Evolutionary conservation across 2,797 vertebrate species (phyloP).

Genomic region (Ara ararauna): DNA sequence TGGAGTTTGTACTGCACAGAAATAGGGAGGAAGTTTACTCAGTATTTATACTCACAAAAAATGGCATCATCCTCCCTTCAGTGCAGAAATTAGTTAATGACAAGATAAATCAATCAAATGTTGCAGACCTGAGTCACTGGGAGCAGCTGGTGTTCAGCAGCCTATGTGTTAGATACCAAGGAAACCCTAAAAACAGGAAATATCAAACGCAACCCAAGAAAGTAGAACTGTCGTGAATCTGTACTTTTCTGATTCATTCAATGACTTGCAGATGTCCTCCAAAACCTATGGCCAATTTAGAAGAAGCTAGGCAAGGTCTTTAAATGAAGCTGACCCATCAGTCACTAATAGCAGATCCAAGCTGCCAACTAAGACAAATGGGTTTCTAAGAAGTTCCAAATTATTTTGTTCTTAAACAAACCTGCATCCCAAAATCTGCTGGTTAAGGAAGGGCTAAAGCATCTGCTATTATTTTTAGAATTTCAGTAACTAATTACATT

Average conservation of each 20-base stretch:
- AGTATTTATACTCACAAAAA: constrained; percentile 50
- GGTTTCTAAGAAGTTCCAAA: constrained; percentile 41
- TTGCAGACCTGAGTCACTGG: constrained; percentile 74
- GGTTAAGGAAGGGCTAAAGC: constrained; percentile 19
- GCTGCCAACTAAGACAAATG: not conserved
- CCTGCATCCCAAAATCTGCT: not conserved
- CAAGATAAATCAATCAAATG: constrained; percentile 79
- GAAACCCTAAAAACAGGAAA: constrained; percentile 86
- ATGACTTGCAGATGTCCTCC: constrained; percentile 84
- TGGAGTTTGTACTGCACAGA: not conserved
- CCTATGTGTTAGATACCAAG: constrained; percentile 79
- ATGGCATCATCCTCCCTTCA: not conserved
- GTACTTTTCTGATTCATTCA: constrained; percentile 77
- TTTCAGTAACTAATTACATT: not conserved
- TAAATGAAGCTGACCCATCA: constrained; percentile 37
- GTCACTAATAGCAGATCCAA: not conserved
- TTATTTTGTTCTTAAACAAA: constrained; percentile 44
- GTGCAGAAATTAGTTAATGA: constrained; percentile 72
- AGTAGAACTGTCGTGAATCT: constrained; percentile 76
- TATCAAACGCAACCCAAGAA: constrained; percentile 76
- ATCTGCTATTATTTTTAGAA: constrained; percentile 30
- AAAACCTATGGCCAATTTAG: constrained; percentile 71
- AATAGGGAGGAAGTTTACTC: constrained; percentile 16
- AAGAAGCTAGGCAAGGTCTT: constrained; percentile 55
- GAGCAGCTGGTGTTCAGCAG: constrained; percentile 79